Base-by-base conservation (phyloP, 2,888 invertebrate species). In the Andricus quercusramuli region DNA sequence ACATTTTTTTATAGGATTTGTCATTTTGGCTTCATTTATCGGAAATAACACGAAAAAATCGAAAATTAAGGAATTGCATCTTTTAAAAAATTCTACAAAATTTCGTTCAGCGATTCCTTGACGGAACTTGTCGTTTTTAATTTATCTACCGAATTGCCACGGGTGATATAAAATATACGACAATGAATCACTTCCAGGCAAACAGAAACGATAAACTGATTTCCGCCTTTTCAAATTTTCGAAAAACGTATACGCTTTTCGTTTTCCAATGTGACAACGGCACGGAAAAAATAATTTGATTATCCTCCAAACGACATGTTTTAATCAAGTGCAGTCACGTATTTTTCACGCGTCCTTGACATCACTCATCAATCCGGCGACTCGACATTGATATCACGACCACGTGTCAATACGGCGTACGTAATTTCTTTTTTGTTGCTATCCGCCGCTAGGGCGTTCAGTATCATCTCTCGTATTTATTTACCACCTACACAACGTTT, bases 341-440 rank as follows among this genome's bases (percentile, higher is more conserved):
- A 67, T 22, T 37, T 67, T 41, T 13, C n/a, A n/a, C 41, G 22
- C 41, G 67, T 41, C 41, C 41, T 67, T 20, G 37, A 37, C 67
- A 67, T 67, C 41, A 67, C n/a, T 67, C 5, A 5, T 13, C 41
- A 67, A 41, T 67, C 67, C 37, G 44, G 20, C n/a, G 17, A 67
- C 37, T 67, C 13, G 41, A 41, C 41, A 67, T 67, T 67, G 67
- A 67, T 41, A 67, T 44, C n/a, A 41, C n/a, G 25, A 64, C 64
- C 20, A 22, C 41, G 13, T 15, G 32, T 37, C 37, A 66, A 66
- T 20, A 20, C 9, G 37, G 66, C 37, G 66, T 29, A n/a, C 47
- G 29, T 37, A n/a, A 29, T 32, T 29, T 32, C 8, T 66, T 66
- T 66, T 66, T 66, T 37, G 29, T 32, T 32, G 20, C 32, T 32